phyloP scores from a whole-genome alignment of 2,797 vertebrate genomes.

The Oryzias sinensis region DNA sequence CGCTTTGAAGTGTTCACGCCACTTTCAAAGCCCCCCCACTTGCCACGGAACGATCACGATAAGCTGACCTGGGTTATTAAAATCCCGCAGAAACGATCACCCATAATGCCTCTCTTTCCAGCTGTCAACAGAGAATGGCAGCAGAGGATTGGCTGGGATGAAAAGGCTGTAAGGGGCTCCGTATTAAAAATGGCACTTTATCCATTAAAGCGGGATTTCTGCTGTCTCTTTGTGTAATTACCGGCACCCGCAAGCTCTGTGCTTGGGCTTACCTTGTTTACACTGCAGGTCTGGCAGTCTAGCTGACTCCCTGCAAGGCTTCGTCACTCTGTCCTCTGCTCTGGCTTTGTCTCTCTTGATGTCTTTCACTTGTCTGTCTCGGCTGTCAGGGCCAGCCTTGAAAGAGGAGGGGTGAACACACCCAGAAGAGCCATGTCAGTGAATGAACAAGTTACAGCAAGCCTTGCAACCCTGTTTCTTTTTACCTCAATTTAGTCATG shows the following conservation, averaged over 20 bases:
- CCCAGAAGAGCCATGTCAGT: constrained; percentile 68
- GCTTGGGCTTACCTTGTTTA: constrained; percentile 79
- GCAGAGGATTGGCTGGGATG: constrained; percentile 68
- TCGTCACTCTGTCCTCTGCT: constrained; percentile 65
- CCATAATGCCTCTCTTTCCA: constrained; percentile 62
- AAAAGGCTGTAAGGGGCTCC: constrained; percentile 71
- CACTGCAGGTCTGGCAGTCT: constrained; percentile 69
- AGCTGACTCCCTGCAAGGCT: constrained; percentile 68
- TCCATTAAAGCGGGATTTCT: constrained; percentile 76
- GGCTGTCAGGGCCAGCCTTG: constrained; percentile 74
- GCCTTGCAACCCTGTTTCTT: constrained; percentile 30
- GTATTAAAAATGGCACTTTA: constrained; percentile 77
- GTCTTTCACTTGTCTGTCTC: constrained; percentile 70
- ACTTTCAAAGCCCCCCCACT: constrained; percentile 53
- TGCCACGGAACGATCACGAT: constrained; percentile 57
- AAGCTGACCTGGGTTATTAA: constrained; percentile 74
- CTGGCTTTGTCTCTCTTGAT: constrained; percentile 72
- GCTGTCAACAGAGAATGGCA: constrained; percentile 70
- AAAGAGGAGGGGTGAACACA: constrained; percentile 69
- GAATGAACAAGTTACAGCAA: constrained; percentile 65
- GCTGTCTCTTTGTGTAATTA: constrained; percentile 77
- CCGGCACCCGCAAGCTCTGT: constrained; percentile 72
- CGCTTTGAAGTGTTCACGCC: constrained; percentile 72
- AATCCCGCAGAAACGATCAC: constrained; percentile 68
- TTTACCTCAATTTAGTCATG: constrained; percentile 55